Percentiles rank a stretch among this genome's conserved stretches.
Conservation (phyloP, 2,113 vertebrate species). For the Notiomystis cincta region DNA sequence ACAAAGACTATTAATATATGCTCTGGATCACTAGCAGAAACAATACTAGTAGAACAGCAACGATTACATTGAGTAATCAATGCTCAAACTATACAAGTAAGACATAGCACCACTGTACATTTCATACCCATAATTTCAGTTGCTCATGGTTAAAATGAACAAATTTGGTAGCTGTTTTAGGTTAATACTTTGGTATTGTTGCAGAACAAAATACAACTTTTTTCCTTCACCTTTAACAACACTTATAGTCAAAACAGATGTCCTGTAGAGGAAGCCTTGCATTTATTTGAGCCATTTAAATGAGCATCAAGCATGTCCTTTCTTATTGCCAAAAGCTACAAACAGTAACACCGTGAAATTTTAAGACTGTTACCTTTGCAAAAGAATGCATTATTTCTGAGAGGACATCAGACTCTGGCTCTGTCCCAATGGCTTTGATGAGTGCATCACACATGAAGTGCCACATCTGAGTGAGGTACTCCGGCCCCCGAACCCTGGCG, state of each 20-base stretch:
- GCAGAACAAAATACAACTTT: neutral
- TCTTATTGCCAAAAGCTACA: neutral
- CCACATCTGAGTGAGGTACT: conserved; percentile 99
- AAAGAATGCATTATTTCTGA: conserved; percentile 99
- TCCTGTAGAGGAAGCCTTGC: neutral
- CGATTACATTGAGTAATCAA: too few relatives aligned
- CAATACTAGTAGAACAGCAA: neutral
- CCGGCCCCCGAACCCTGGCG: conserved; percentile 88
- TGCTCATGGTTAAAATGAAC: neutral
- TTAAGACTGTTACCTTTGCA: conserved; percentile 83
- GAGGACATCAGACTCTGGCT: conserved; percentile 94
- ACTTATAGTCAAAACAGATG: neutral
- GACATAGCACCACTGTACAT: neutral
- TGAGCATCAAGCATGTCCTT: fast-evolving
- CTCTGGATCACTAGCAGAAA: neutral
- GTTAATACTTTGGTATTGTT: neutral
- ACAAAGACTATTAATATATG: neutral
- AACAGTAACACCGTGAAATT: fast-evolving
- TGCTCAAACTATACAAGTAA: neutral
- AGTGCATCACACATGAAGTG: conserved; percentile 98
- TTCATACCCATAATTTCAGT: neutral
- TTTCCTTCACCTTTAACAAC: neutral
- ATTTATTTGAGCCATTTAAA: neutral
- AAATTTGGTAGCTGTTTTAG: neutral
- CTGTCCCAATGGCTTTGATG: conserved; percentile 96